These are phyloP conservation scores for Prorops nasuta DNA, from an alignment of 1,140 invertebrate genomes.

Conservation along the genomic window DNA sequence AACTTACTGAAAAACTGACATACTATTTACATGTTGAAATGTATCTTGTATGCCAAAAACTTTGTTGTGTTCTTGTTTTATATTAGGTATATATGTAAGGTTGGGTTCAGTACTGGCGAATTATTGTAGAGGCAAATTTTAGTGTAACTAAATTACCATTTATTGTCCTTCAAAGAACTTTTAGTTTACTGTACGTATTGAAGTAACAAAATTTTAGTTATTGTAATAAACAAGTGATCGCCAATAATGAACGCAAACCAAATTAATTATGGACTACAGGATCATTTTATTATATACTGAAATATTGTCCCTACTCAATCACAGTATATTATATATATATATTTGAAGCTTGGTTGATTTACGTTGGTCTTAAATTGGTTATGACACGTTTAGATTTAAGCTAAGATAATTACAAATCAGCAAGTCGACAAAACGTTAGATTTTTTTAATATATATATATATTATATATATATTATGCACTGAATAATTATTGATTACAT, in stretches of 20 bases:
- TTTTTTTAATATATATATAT: constrained; percentile 4
- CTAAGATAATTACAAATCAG: background rate
- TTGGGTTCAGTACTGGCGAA: constrained; percentile 40
- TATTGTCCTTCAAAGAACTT: no score
- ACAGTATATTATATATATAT: constrained; percentile 2
- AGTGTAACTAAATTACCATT: constrained; percentile 11
- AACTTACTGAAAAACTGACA: constrained; percentile 39
- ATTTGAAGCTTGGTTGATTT: constrained; percentile 9
- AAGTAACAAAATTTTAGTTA: background rate
- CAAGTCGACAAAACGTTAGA: background rate
- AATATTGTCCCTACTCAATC: no score
- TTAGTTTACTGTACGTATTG: no score
- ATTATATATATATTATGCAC: constrained; percentile 10
- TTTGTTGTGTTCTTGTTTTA: constrained; percentile 57
- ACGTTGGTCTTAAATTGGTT: background rate
- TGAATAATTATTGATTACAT: constrained; percentile 14
- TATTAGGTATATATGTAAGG: constrained; percentile 48
- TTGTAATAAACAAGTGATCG: constrained; percentile 13
- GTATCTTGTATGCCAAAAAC: constrained; percentile 51
- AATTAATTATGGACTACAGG: constrained; percentile 16
- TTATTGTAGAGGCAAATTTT: constrained; percentile 23
- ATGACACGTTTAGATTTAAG: background rate
- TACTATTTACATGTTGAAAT: constrained; percentile 54
- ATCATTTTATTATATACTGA: background rate
- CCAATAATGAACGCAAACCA: constrained; percentile 34